Evolutionary conservation across 2,797 vertebrate genomes (phyloP), one percentile per base, ranked within the genome.

Genomic region (Mormyrus proboscirostris): DNA sequence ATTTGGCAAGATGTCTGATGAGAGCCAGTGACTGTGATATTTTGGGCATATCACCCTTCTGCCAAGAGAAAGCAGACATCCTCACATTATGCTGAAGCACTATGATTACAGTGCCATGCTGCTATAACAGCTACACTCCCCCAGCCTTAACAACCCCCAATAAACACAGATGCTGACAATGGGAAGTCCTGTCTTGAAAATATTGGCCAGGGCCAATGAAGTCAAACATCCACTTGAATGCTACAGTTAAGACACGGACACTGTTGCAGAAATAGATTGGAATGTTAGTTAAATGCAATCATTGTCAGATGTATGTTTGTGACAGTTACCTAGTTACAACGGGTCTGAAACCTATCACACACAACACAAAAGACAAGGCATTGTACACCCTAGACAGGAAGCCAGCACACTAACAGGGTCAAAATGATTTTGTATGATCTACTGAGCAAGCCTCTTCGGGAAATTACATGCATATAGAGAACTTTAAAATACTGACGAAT

Each of bases 1-100:
- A 88, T 89, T 91, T 88, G 88, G 87, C 83, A 89, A 91, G 25
- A 69, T 85, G 25, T 49, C 86, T 91, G 90, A 88, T 90, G 51
- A 88, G 29, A n/a, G n/a, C 19, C 87, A 29, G 44, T 14, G 22
- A 47, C 10, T 49, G 19, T 5, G 65, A 55, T 69, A 57, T 69
- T 62, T 33, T 22, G 19, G 50, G 16, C 22, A 59, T 22, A n/a
- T 33, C 49, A 8, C 41, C 41, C 16, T 82, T 82, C 41, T 47
- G 41, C 76, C 76, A 82, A 82, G 76, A 8, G 19, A 82, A 82
- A 16, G 41, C 76, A 44, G 76, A 82, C 76, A 82, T 47, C 76
- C 76, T 82, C 22, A 53, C 57, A 62, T 53, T 87, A 29, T 41
- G 8, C 53, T 38, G 22, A 14, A 12, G 33, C 22, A 22, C 76